A percentile compares a stretch with the other conserved stretches of the same genome.
Evolutionary conservation across 2,888 invertebrate species (phyloP).

Genomic region (Pterostichus niger): DNA sequence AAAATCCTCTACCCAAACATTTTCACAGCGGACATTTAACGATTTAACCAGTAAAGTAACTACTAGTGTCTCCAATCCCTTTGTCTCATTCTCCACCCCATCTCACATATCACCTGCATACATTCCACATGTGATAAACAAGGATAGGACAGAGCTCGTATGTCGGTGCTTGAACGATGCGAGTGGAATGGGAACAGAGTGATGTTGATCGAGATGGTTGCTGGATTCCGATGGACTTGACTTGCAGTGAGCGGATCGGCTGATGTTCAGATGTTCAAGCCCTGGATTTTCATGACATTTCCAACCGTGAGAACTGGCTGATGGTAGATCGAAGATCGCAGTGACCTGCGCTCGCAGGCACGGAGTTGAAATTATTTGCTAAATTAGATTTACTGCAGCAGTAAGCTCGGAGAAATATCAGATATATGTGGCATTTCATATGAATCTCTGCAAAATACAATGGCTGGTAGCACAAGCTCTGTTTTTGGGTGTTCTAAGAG

Average conservation of each 20-base stretch:
- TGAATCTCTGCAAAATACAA: too few relatives aligned
- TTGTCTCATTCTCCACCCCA: neutral
- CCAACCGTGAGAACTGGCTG: neutral
- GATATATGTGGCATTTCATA: too few relatives aligned
- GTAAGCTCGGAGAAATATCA: too few relatives aligned
- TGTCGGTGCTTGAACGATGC: neutral
- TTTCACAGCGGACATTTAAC: slow-evolving; percentile 20
- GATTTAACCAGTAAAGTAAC: slow-evolving; percentile 23
- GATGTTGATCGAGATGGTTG: slow-evolving; percentile 26
- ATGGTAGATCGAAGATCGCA: neutral
- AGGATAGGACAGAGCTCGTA: neutral
- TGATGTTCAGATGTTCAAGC: slow-evolving; percentile 23
- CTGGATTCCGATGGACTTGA: slow-evolving; percentile 26
- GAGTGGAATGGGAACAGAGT: neutral
- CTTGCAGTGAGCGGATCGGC: slow-evolving; percentile 8
- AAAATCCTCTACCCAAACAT: slow-evolving; percentile 24
- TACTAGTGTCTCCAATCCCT: neutral
- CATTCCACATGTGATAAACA: neutral
- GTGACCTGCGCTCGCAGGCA: neutral
- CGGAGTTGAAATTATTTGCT: too few relatives aligned
- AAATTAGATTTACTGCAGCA: neutral
- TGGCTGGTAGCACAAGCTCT: too few relatives aligned
- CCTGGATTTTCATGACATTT: slow-evolving; percentile 7
- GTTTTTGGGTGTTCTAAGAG: too few relatives aligned
- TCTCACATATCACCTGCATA: neutral